Conservation (phyloP, 2,797 vertebrate species). For the Eleutherodactylus coqui region DNA sequence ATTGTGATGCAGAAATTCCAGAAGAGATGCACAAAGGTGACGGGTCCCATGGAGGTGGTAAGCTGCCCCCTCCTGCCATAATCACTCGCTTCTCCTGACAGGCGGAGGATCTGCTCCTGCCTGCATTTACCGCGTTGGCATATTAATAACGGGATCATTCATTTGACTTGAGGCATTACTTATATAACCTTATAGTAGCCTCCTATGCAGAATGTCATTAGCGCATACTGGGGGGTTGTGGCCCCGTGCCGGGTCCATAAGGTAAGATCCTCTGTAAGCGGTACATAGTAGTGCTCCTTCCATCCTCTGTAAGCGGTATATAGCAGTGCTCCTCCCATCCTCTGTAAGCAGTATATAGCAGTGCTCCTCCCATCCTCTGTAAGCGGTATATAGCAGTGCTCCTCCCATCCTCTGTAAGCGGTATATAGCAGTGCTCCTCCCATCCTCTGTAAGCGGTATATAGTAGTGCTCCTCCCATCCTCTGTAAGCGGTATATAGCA, state of each 20-base stretch:
- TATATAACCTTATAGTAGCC: background rate
- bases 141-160: too few relatives aligned
- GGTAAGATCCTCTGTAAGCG: background rate
- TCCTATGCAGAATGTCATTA: background rate
- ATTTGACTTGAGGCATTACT: background rate
- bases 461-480: too few relatives aligned
- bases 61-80: background rate
- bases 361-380: background rate
- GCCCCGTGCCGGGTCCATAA: background rate
- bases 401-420: background rate
- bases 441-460: too few relatives aligned
- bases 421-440: background rate
- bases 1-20: background rate
- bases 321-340: background rate
- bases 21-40: constrained; percentile 16
- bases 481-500: too few relatives aligned
- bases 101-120: background rate
- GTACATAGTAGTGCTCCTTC: background rate
- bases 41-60: background rate
- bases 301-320: background rate
- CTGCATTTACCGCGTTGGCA: background rate
- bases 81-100: background rate
- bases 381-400: background rate
- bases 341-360: background rate
- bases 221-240: background rate